Evolutionary conservation across 2,113 vertebrate genomes (phyloP), one percentile per base, ranked within the genome.

Genomic region (Alexandromys fortis): DNA sequence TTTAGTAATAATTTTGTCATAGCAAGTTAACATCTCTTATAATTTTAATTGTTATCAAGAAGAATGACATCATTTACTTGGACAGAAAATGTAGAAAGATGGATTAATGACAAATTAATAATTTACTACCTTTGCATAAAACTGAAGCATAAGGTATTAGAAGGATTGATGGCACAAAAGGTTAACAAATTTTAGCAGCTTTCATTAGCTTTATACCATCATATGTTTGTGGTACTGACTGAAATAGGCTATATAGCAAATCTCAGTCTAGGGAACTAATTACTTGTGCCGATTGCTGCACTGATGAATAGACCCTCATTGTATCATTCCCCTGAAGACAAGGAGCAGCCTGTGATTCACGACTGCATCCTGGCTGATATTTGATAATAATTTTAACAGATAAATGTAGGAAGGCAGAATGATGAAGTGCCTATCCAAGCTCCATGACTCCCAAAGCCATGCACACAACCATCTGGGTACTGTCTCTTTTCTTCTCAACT

Each of bases 341-440:
- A 98, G 98, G 98, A 98, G 96, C 98, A 98, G 97, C 94, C 98
- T 98, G 98, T 98, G 98, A 99, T 99, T 99, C 98, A 97, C 98
- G 98, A 99, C 98, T 98, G 98, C 98, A 98, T 98, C 97, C 98
- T 98, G 98, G 96, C 98, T 98, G 99, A 98, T 98, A 99, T 99
- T 99, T 99, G 99, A 99, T 99, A 99, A 99, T 99, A 99, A 99
- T 99, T 99, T 99, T 99, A 99, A 98, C 98, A 99, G 99, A 99
- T 99, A 99, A 99, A 99, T 99, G 98, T 99, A 98, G 98, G 98
- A 98, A 99, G 99, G 99, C 99, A 99, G 99, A 98, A 99, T 99
- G 99, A 99, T 99, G 98, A 99, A 99, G 99, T 99, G 98, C 98
- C 99, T 98, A 98, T 99, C 99, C 98, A 97, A 94, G 98, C 98